Percentiles rank a stretch among this genome's conserved stretches.
Evolutionary conservation across 2,888 invertebrate species (phyloP).

Genomic region (Heliconius charithonia): DNA sequence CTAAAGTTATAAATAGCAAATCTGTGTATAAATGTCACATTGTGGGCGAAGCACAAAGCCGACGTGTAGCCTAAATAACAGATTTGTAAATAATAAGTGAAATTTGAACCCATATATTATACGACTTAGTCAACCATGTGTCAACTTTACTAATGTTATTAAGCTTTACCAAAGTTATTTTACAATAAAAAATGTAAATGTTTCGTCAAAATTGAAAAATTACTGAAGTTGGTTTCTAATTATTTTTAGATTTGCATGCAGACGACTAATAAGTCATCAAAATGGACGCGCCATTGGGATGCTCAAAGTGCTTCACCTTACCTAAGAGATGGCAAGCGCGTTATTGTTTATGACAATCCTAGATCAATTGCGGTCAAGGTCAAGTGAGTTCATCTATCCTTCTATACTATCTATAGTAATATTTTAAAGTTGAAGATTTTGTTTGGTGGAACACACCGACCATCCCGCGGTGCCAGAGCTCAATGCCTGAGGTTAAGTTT

Average conservation of each 20-base stretch:
- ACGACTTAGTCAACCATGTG: too few relatives aligned
- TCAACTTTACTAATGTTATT: too few relatives aligned
- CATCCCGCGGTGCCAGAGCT: too few relatives aligned
- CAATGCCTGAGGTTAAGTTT: too few relatives aligned
- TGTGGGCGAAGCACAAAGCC: too few relatives aligned
- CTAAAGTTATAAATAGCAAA: too few relatives aligned
- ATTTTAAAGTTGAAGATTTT: neutral
- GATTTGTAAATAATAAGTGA: too few relatives aligned
- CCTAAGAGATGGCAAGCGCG: conserved; percentile 84
- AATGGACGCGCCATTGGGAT: conserved; percentile 90
- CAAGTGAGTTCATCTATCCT: conserved; percentile 62
- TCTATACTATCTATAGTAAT: neutral
- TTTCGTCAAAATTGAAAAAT: neutral
- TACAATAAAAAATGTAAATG: too few relatives aligned
- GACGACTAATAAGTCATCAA: conserved; percentile 82
- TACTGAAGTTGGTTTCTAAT: neutral
- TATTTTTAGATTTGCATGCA: conserved; percentile 85
- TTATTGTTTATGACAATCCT: conserved; percentile 90
- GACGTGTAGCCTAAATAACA: too few relatives aligned
- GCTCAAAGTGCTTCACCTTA: conserved; percentile 84
- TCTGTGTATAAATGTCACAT: too few relatives aligned
- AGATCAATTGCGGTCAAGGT: conserved; percentile 90
- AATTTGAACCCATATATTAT: too few relatives aligned
- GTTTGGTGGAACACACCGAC: neutral
- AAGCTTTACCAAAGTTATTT: too few relatives aligned